Conservation (phyloP, 2,888 invertebrate genomes). For the Tetragonula carbonaria region DNA sequence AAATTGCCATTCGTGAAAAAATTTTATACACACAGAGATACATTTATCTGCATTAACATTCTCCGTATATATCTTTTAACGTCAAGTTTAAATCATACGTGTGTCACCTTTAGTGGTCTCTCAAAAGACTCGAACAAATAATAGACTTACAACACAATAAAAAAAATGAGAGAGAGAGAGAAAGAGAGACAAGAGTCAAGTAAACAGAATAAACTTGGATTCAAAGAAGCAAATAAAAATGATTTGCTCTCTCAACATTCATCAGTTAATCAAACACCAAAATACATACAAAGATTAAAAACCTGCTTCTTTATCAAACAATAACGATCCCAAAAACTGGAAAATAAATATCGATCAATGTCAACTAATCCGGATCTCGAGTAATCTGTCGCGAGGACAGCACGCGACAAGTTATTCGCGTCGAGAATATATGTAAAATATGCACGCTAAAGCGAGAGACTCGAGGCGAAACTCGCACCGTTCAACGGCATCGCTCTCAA, state of each 20-base stretch:
- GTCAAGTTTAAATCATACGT: neutral
- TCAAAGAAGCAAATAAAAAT: neutral
- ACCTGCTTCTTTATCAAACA: neutral
- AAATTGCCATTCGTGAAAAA: neutral
- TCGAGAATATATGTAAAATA: neutral
- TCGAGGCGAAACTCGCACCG: neutral
- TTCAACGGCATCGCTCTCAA: too few species aligned
- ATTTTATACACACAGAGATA: neutral
- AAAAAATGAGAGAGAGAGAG: neutral
- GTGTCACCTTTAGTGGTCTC: neutral
- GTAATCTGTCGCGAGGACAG: neutral
- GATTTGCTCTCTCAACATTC: neutral
- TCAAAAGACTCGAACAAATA: neutral
- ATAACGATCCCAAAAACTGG: neutral
- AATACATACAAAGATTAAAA: neutral
- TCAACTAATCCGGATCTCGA: neutral
- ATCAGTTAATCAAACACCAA: neutral
- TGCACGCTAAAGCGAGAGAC: neutral
- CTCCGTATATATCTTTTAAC: neutral
- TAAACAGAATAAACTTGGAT: neutral
- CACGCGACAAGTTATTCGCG: too few species aligned
- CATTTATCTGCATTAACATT: neutral
- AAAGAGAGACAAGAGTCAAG: neutral
- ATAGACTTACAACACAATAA: neutral
- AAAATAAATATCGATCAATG: neutral